These are phyloP conservation scores for Megaptera novaeangliae DNA, from an alignment of 2,113 vertebrate genomes.

Conservation along the genomic window DNA sequence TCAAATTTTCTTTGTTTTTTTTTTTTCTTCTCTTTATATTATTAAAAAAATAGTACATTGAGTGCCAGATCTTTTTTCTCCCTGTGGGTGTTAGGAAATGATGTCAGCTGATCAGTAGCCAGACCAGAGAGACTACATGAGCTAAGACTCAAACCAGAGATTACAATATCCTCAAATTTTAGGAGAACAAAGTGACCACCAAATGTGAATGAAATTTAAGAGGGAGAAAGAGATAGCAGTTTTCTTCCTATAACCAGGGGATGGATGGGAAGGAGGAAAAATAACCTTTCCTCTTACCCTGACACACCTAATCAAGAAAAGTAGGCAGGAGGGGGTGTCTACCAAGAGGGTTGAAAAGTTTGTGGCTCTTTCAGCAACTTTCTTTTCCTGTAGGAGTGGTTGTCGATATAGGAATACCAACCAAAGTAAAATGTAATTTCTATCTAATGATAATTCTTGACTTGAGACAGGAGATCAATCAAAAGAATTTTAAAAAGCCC, in stretches of 20 bases:
- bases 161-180: background rate
- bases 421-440: background rate
- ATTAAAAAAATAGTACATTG: background rate
- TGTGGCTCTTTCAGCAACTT: background rate
- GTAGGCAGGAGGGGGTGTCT: background rate
- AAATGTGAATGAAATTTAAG: background rate
- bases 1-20: background rate
- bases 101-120: background rate
- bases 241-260: background rate
- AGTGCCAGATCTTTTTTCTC: background rate
- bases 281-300: background rate
- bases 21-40: slow-evolving; percentile 23
- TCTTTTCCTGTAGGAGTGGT: background rate
- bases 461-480: background rate
- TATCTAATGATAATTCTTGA: background rate
- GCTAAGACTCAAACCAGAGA: background rate
- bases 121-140: background rate
- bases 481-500: background rate
- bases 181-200: background rate
- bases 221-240: background rate
- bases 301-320: background rate
- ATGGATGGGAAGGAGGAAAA: background rate
- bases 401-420: background rate
- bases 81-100: background rate
- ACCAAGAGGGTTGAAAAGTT: background rate